These are phyloP conservation scores for Hydriomena furcata DNA, from an alignment of 2,888 invertebrate species.

Conservation along the genomic window DNA sequence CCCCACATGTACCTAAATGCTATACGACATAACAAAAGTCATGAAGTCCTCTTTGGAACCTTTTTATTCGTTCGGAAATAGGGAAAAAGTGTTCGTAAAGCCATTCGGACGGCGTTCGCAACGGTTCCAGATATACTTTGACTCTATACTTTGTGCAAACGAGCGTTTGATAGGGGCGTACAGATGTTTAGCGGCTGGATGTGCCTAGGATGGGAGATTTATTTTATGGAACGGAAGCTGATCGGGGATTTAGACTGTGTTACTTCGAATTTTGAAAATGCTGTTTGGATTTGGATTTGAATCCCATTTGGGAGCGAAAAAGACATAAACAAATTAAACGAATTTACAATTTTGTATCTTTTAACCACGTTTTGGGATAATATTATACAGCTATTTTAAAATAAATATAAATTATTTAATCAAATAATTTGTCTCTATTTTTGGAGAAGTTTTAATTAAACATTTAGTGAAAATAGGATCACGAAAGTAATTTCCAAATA, in stretches of 20 bases:
- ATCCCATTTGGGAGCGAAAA: neutral
- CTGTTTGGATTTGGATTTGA: neutral
- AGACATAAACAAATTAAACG: neutral
- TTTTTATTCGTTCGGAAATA: conserved; percentile 77
- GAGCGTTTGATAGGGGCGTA: conserved; percentile 74
- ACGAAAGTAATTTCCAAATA: too few species aligned
- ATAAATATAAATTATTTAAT: too few species aligned
- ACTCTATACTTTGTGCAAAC: conserved; percentile 78
- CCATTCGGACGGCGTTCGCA: conserved; percentile 67
- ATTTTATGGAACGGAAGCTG: conserved; percentile 25
- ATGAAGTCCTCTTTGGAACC: conserved; percentile 73
- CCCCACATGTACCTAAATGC: conserved; percentile 48
- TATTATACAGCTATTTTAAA: too few species aligned
- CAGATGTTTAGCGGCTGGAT: conserved; percentile 49
- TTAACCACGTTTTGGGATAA: too few species aligned
- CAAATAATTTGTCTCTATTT: too few species aligned
- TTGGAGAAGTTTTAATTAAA: too few species aligned
- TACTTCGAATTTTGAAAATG: neutral
- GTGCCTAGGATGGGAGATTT: conserved; percentile 32
- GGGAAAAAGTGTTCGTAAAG: conserved; percentile 77
- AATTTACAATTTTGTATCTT: too few species aligned
- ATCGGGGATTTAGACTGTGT: conserved; percentile 12
- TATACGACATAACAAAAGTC: conserved; percentile 75
- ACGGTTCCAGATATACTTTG: conserved; percentile 67
- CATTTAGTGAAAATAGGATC: too few species aligned